Base-by-base conservation (phyloP, 2,888 invertebrate genomes). In the Strigamia maritima region DNA sequence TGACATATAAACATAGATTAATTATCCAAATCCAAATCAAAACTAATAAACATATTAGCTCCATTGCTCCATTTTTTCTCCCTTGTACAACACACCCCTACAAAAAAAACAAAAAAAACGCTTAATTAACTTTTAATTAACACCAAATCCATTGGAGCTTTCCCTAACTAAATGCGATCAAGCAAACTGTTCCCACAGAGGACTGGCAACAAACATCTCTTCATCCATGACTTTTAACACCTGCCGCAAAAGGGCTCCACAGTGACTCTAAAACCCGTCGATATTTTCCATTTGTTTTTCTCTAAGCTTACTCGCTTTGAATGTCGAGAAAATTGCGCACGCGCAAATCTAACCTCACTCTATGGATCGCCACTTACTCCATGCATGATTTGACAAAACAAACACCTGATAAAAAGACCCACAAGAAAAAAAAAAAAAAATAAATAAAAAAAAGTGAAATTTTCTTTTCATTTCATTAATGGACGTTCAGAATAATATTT, bases 211-310 rank as follows among this genome's bases (percentile, higher is more conserved):
- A n/a, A 14, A 49, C 6, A n/a, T 49, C 49, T n/a, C 19, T 19
- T 49, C 49, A 49, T 49, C 49, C 49, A 19, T 49, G 49, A 49
- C 49, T 49, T 49, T 49, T 49, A 49, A 49, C 49, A 49, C 49
- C 49, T 49, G 49, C 49, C 49, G 49, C 49, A 49, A 49, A n/a
- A 49, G 49, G n/a, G 7, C n/a, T 7, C 49, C 49, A 2, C 19
- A 49, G 49, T 49, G 49, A n/a, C 49, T 19, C n/a, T 49, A 49
- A 49, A 49, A 49, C 49, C 49, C 49, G 49, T 49, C 49, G 49
- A 49, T 49, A 49, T 49, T 49, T 49, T 49, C 49, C 49, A 49
- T 49, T 49, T 49, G 49, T 49, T 49, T 49, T 49, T 49, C 49
- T 49, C 49, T 49, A 49, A 49, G 49, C 49, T 49, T 49, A 49